A percentile compares a stretch with the other conserved stretches of the same genome.
These are phyloP conservation scores for Cettia cetti DNA, from an alignment of 2,113 vertebrate species.

Conservation along the genomic window DNA sequence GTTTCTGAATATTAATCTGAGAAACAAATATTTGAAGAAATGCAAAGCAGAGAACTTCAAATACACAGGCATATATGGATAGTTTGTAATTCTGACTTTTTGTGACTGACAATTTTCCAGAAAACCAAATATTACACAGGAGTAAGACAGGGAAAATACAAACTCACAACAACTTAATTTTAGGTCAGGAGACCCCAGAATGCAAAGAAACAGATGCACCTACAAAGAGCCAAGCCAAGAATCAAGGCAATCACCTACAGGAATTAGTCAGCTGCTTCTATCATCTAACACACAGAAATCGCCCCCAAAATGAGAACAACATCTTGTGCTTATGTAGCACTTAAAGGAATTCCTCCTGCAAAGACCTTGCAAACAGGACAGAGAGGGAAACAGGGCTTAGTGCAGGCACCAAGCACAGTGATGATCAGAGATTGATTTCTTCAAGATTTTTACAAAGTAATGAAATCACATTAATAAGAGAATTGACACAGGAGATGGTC, in stretches of 20 bases:
- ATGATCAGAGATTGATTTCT: background rate
- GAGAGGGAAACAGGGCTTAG: background rate
- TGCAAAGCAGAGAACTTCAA: background rate
- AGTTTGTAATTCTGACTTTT: background rate
- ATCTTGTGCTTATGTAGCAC: background rate
- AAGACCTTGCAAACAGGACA: background rate
- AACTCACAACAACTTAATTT: background rate
- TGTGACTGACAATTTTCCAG: background rate
- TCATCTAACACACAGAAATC: background rate
- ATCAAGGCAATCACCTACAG: background rate
- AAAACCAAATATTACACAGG: background rate
- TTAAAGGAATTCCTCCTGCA: background rate
- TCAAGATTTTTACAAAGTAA: background rate
- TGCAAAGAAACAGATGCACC: background rate
- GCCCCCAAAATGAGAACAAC: rapidly evolving
- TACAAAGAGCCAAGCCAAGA: background rate
- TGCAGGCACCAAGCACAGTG: background rate
- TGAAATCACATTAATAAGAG: background rate
- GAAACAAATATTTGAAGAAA: background rate
- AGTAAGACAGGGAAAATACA: background rate
- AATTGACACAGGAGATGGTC: background rate
- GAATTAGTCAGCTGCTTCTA: background rate
- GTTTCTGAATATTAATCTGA: background rate
- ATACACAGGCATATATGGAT: background rate
- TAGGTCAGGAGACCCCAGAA: background rate